phyloP scores from a whole-genome alignment of 2,113 vertebrate genomes.

The Hipposideros armiger region DNA sequence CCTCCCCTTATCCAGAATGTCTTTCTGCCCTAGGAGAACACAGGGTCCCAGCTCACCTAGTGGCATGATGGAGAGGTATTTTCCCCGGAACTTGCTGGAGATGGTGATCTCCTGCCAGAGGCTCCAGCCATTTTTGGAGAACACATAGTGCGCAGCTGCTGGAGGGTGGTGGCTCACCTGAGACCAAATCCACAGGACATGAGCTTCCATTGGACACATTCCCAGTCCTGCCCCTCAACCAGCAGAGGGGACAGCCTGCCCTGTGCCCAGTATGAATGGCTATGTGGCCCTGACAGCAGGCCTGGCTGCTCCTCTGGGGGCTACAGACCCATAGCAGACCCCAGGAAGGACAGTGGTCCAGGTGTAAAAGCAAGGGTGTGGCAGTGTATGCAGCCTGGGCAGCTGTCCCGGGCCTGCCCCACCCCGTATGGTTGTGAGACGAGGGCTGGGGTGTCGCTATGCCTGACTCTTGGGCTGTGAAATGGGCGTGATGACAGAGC shows the following conservation, averaged over 20 bases:
- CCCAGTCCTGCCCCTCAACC: background rate
- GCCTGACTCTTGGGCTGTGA: background rate
- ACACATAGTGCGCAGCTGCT: conserved; percentile 96
- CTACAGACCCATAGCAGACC: background rate
- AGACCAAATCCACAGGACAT: background rate
- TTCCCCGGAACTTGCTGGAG: conserved; percentile 99
- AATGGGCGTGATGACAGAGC: background rate
- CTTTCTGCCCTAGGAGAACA: background rate
- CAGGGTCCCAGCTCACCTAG: conserved; percentile 90
- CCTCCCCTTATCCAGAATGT: background rate
- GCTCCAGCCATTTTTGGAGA: conserved; percentile 96
- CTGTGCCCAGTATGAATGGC: background rate
- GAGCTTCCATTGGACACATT: background rate
- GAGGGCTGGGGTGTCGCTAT: background rate
- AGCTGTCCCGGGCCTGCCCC: background rate
- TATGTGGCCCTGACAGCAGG: background rate
- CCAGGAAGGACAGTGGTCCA: background rate
- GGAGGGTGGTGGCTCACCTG: conserved; percentile 99
- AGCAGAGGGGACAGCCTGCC: fast-evolving
- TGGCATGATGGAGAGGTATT: conserved; percentile 99
- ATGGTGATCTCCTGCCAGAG: conserved; percentile 99
- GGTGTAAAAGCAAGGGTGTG: background rate
- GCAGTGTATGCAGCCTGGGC: background rate
- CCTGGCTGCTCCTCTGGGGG: background rate
- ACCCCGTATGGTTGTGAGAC: background rate